Evolutionary conservation across 2,888 invertebrate species (phyloP).

Genomic region (Acrobasis consociella): DNA sequence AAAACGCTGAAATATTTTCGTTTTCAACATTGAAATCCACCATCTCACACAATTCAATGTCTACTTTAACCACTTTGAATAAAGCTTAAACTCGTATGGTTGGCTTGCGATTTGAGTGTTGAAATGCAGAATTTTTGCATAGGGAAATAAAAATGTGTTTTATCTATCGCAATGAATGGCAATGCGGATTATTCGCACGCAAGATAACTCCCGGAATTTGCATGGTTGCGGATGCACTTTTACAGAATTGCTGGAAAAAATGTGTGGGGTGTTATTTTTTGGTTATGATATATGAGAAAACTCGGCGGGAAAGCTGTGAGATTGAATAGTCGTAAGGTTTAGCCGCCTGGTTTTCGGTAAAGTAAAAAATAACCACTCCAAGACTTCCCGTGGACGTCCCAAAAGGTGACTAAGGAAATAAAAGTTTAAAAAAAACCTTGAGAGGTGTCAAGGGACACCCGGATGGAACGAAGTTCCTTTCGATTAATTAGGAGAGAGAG

Average conservation of each 20-base stretch:
- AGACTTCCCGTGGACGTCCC: no score
- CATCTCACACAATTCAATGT: neutral
- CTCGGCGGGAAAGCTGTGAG: no score
- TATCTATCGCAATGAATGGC: conserved; percentile 21
- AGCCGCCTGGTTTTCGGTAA: no score
- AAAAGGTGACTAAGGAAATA: no score
- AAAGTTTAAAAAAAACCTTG: no score
- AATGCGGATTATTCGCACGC: conserved; percentile 14
- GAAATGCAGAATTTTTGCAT: conserved; percentile 22
- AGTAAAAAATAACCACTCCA: no score
- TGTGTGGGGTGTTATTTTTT: no score
- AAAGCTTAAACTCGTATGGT: neutral
- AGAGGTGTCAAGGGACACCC: no score
- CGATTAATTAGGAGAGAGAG: no score
- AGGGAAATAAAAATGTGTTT: conserved; percentile 23
- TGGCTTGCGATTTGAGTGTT: conserved; percentile 5
- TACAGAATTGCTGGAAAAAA: no score
- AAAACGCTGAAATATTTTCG: conserved; percentile 2
- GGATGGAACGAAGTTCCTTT: no score
- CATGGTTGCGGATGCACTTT: conserved; percentile 10
- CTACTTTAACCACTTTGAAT: neutral
- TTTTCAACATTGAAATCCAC: neutral
- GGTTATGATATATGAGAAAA: no score
- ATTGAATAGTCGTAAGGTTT: neutral
- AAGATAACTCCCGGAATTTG: conserved; percentile 19